Evolutionary conservation across 2,888 invertebrate genomes (phyloP), one percentile per base, ranked within the genome.

Genomic region (Calameuta filiformis): DNA sequence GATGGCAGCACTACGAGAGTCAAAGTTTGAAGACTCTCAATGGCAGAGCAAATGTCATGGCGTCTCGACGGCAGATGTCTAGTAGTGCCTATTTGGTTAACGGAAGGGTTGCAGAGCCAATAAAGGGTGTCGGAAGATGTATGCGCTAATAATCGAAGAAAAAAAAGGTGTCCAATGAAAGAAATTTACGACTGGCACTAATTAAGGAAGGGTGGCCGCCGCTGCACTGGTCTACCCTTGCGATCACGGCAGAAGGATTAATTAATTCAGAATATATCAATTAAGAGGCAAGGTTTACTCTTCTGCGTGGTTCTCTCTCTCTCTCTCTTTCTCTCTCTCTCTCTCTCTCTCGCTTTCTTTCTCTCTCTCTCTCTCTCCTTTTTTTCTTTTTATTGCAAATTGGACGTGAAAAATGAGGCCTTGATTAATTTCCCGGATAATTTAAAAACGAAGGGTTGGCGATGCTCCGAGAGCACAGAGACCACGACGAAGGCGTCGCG

Each of bases 371-470:
- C 73, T 80, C 80, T 73, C 75, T 78, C 75, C 76, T 79, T 81
- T 83, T 81, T 81, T 87, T 83, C 86, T 89, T 89, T 90, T 90
- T 90, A 91, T 91, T 91, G 91, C 90, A 91, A 91, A 91, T 91
- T 91, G 90, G 91, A 91, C 91, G 91, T 91, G 91, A 91, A 91
- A 91, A 91, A 91, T 91, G 91, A 91, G 90, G 90, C 91, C 91
- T 91, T 91, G 91, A 91, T 91, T 91, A 91, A 91, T 91, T 91
- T 91, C 87, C 87, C 89, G 91, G 91, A 91, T 91, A 91, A 91
- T 91, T 91, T 91, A 90, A 90, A 91, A 91, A 91, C 89, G 91
- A 91, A 90, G 90, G 90, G 90, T 89, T 90, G 89, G 87, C 83
- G 82, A 76, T 78, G 78, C 73, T 56, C 56, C 9, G 56, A 23